These are phyloP conservation scores for Drosophila eohydei DNA, from an alignment of 2,888 invertebrate species.

Conservation along the genomic window DNA sequence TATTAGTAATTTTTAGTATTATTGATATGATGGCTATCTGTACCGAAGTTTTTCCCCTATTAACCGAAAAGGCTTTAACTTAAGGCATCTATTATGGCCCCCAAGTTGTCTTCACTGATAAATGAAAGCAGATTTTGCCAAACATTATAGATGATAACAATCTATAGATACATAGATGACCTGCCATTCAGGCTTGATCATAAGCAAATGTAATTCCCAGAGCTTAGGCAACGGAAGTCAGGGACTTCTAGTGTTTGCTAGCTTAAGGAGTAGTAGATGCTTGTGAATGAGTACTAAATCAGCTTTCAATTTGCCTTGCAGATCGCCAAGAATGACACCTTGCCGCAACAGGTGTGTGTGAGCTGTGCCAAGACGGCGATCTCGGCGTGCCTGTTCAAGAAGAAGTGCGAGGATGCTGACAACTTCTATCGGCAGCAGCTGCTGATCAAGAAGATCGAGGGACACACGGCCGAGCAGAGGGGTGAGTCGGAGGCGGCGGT, in stretches of 20 bases:
- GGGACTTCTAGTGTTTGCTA: background rate
- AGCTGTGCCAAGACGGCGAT: slow-evolving; percentile 83
- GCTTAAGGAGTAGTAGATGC: background rate
- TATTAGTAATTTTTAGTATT: background rate
- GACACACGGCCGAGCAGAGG: slow-evolving; percentile 32
- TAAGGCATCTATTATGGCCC: no score
- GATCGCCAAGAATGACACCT: slow-evolving; percentile 83
- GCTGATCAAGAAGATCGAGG: slow-evolving; percentile 81
- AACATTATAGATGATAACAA: no score
- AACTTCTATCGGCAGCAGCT: slow-evolving; percentile 84
- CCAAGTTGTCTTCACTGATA: no score
- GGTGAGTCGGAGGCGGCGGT: background rate
- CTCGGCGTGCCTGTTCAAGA: slow-evolving; percentile 83
- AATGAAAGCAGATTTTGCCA: no score
- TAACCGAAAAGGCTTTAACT: no score
- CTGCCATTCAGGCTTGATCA: background rate
- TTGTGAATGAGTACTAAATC: background rate
- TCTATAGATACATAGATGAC: background rate
- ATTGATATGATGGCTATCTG: no score
- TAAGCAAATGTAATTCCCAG: background rate
- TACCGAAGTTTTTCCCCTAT: no score
- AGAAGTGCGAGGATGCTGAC: slow-evolving; percentile 85
- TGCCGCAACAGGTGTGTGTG: slow-evolving; percentile 84
- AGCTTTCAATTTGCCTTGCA: slow-evolving; percentile 40
- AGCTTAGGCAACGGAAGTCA: background rate